Percentiles rank a stretch among this genome's conserved stretches.
Conservation (phyloP, 2,888 invertebrate genomes). For the Acanthosepion lycidas region DNA sequence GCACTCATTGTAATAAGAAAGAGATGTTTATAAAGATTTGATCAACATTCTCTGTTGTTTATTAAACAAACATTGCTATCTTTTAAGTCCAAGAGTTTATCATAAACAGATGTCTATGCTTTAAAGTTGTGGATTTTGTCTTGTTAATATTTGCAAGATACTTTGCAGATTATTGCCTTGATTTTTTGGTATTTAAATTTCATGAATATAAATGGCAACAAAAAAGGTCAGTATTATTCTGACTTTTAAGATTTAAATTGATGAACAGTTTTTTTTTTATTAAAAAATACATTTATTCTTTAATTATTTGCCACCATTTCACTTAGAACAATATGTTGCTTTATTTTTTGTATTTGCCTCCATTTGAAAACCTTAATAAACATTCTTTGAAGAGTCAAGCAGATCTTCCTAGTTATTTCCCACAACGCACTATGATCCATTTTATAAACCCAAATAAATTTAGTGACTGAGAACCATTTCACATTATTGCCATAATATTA, state of each 20-base stretch:
- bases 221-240: background rate
- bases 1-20: too few species aligned
- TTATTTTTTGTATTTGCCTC: background rate
- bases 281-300: background rate
- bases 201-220: too few species aligned
- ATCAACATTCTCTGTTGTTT: too few species aligned
- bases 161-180: too few species aligned
- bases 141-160: too few species aligned
- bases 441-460: background rate
- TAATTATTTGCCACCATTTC: background rate
- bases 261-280: background rate
- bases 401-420: background rate
- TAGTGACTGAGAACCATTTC: constrained; percentile 3
- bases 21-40: too few species aligned
- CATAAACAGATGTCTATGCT: too few species aligned
- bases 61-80: too few species aligned
- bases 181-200: too few species aligned
- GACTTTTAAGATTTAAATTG: background rate
- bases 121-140: too few species aligned
- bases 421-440: too few species aligned
- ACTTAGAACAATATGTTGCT: background rate
- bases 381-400: background rate
- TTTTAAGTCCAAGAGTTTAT: too few species aligned
- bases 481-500: background rate
- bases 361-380: background rate